Evolutionary conservation across 92 coral and sea anemone genomes (phyloP).

Genomic region (Isaurus tuberculatus): DNA sequence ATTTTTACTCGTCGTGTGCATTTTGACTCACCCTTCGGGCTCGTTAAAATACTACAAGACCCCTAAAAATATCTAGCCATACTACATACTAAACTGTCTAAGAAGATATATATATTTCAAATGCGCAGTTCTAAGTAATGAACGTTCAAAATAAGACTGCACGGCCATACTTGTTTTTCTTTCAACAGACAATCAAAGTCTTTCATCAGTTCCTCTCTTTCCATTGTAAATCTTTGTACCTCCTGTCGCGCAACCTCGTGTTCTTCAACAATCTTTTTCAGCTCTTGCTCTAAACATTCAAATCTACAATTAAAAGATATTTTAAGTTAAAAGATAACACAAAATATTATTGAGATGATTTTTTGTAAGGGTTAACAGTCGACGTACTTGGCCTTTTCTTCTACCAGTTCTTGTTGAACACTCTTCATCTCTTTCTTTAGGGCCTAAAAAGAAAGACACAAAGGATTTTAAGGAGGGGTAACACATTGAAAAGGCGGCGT

Average conservation of each 20-base stretch:
- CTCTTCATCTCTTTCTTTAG: conserved; percentile 62
- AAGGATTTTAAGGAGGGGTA: neutral
- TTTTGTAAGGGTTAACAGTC: neutral
- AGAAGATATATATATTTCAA: no score
- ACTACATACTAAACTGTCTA: no score
- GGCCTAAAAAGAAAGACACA: conserved; percentile 38
- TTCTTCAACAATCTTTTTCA: conserved; percentile 51
- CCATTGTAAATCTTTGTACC: conserved; percentile 54
- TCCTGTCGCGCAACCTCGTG: conserved; percentile 49
- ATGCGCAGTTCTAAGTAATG: no score
- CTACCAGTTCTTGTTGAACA: conserved; percentile 65
- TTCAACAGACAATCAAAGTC: conserved; percentile 25
- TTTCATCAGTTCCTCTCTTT: conserved; percentile 25
- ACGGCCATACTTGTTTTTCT: conserved; percentile 27
- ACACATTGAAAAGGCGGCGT: neutral
- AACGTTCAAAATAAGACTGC: neutral
- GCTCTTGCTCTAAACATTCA: conserved; percentile 50
- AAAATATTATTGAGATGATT: neutral
- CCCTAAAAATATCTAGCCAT: no score
- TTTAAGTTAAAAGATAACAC: neutral
- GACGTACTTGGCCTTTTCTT: conserved; percentile 77
- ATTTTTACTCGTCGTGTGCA: no score
- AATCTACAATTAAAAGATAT: neutral
- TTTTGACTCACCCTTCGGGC: no score
- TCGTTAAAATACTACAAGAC: no score